Evolutionary conservation across 2,888 invertebrate species (phyloP).

Genomic region (Eristalis pertinax): DNA sequence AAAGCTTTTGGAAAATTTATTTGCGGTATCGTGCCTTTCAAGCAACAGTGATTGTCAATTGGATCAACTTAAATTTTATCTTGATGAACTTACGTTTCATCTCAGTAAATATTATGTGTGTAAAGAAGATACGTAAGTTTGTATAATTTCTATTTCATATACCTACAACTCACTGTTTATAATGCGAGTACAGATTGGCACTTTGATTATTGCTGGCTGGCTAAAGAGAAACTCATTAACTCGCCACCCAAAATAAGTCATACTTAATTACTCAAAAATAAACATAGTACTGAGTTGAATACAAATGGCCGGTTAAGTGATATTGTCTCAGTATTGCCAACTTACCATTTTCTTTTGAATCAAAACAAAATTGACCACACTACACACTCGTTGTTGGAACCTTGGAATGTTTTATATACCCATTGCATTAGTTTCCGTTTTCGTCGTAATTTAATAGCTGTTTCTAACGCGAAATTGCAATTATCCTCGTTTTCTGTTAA

Average conservation of each 20-base stretch:
- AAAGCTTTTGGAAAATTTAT: not conserved
- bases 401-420: not conserved
- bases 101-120: not conserved
- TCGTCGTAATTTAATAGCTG: not conserved
- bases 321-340: not conserved
- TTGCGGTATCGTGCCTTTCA: not conserved
- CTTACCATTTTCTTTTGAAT: slow-evolving; percentile 25
- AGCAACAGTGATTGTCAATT: not conserved
- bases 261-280: slow-evolving; percentile 41
- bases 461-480: slow-evolving; percentile 1
- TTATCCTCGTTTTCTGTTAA: slow-evolving; percentile 6
- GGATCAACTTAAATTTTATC: not conserved
- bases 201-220: slow-evolving; percentile 10
- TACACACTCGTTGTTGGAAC: not conserved
- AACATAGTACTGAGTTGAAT: slow-evolving; percentile 36
- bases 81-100: not conserved
- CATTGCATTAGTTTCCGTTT: slow-evolving; percentile 7
- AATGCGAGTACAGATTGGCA: slow-evolving; percentile 2
- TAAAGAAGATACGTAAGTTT: not conserved
- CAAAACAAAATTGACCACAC: not conserved
- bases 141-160: slow-evolving; percentile 3
- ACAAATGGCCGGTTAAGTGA: slow-evolving; percentile 32
- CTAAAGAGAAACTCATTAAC: slow-evolving; percentile 54
- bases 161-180: not conserved
- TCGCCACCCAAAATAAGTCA: slow-evolving; percentile 36